A percentile compares a stretch with the other conserved stretches of the same genome.
Evolutionary conservation across 2,113 vertebrate genomes (phyloP).

Genomic region (Periophthalmodon schlosseri): DNA sequence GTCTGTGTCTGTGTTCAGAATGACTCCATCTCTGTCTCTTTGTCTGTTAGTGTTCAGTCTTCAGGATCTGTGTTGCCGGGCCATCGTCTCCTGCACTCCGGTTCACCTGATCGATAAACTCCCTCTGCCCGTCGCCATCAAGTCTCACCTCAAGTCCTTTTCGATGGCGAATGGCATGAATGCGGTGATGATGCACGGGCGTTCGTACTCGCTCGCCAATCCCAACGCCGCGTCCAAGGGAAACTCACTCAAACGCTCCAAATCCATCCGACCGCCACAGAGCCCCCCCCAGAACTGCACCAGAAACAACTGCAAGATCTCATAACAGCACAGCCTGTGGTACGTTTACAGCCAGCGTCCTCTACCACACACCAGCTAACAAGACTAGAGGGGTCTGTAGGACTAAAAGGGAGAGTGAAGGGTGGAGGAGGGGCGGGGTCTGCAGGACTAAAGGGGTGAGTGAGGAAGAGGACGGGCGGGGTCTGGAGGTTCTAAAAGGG

Average conservation of each 20-base stretch:
- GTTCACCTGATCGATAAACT: slow-evolving; percentile 99
- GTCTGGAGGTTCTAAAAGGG: too few relatives aligned
- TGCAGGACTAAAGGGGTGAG: too few relatives aligned
- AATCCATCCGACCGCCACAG: slow-evolving; percentile 92
- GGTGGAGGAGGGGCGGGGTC: too few relatives aligned
- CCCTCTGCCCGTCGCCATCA: slow-evolving; percentile 94
- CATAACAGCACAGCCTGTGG: slow-evolving; percentile 70
- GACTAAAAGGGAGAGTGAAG: too few relatives aligned
- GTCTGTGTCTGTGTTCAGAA: too few relatives aligned
- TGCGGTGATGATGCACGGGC: slow-evolving; percentile 98
- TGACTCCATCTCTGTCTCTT: not conserved
- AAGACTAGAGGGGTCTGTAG: too few relatives aligned
- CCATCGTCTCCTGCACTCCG: slow-evolving; percentile 96
- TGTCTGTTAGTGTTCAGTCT: slow-evolving; percentile 88
- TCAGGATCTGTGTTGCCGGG: slow-evolving; percentile 96
- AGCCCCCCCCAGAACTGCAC: slow-evolving; percentile 99
- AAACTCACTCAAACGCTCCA: slow-evolving; percentile 94
- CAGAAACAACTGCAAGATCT: slow-evolving; percentile 98
- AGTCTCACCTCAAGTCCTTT: slow-evolving; percentile 98
- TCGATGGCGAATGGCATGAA: slow-evolving; percentile 99
- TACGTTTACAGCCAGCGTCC: too few relatives aligned
- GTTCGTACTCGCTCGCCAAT: slow-evolving; percentile 93
- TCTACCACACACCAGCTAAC: too few relatives aligned
- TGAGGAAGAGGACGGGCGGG: too few relatives aligned
- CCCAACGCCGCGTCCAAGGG: slow-evolving; percentile 87